These are phyloP conservation scores for Drosophila sproati DNA, from an alignment of 1,140 invertebrate species.

Conservation along the genomic window DNA sequence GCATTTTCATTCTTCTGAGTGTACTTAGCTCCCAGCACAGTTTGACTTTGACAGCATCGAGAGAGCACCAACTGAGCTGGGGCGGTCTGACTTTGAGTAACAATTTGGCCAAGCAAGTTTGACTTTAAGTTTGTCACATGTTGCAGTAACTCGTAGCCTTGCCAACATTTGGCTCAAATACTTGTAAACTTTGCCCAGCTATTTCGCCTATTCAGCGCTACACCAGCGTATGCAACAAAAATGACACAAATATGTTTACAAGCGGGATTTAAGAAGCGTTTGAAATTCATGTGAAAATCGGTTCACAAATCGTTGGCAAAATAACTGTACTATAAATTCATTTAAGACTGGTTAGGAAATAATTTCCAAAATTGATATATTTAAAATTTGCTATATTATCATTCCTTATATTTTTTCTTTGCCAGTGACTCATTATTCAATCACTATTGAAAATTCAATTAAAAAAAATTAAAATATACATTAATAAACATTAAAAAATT, in stretches of 20 bases:
- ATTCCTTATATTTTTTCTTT: too few species aligned
- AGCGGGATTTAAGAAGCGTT: conserved; percentile 47
- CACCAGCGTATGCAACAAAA: conserved; percentile 4
- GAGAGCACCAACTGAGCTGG: conserved; percentile 3
- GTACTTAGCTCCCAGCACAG: conserved; percentile 16
- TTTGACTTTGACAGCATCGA: conserved; percentile 36
- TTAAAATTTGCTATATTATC: too few species aligned
- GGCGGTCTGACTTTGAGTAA: conserved; percentile 37
- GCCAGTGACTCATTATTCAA: too few species aligned
- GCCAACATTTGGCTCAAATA: conserved; percentile 25
- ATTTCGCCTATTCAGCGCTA: neutral
- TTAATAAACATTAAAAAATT: too few species aligned
- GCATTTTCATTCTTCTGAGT: too few species aligned
- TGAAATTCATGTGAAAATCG: conserved; percentile 15
- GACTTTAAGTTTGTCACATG: conserved; percentile 50
- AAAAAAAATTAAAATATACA: too few species aligned
- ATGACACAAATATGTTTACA: conserved; percentile 37
- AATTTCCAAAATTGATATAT: too few species aligned
- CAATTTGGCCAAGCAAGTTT: conserved; percentile 46
- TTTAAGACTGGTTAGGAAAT: too few species aligned
- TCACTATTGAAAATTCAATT: too few species aligned
- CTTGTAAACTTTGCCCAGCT: conserved; percentile 19
- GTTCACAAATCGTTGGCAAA: neutral
- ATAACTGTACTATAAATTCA: too few species aligned
- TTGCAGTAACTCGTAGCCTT: conserved; percentile 4